Evolutionary conservation across 53 echinoderm and acorn worm genomes (phyloP), one percentile per base, ranked within the genome.

Genomic region (Antedon mediterranea): DNA sequence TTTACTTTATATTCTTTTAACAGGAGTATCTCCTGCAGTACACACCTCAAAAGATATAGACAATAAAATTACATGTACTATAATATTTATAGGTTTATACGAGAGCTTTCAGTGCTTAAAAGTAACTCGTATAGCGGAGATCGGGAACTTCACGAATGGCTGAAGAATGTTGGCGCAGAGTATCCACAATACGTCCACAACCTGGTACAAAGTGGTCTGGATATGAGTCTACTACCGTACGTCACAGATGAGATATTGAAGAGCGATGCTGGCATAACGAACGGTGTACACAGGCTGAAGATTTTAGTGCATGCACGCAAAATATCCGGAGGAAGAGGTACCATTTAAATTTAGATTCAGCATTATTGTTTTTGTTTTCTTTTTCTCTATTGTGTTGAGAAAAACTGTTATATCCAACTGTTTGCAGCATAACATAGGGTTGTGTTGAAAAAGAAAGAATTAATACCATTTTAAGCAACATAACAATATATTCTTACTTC

Each of bases 161-260:
- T 98, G 30, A 98, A 98, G 79, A 74, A 81, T 2, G 84, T 98
- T 6, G 98, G 98, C 14, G 88, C 88, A 33, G 98, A 98, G 78
- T 98, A 98, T 76, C 92, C 89, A 26, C 98, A 98, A 81, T 98
- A 98, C 77, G 86, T 88, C 9, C 92, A 92, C 78, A 93, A 98
- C 72, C 92, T 98, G 44, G 88, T 90, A 80, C 92, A 98, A 77
- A 88, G 92, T 85, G 98, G 98, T 32, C 90, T 93, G 31, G 92
- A 98, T 79, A 75, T 98, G 73, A 77, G 82, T 28, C 83, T 98
- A 44, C 77, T 98, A 15, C 90, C 92, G 0, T 91, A 84, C 41
- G 86, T 98, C 28, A 86, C 83, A 2, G 98, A 98, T 76, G 87
- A 81, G 15, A 92, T 92, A 34, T 85, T 98, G 13, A 81, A 78